Conservation (phyloP, 2,113 vertebrate genomes). For the Ctenodactylus gundi region DNA sequence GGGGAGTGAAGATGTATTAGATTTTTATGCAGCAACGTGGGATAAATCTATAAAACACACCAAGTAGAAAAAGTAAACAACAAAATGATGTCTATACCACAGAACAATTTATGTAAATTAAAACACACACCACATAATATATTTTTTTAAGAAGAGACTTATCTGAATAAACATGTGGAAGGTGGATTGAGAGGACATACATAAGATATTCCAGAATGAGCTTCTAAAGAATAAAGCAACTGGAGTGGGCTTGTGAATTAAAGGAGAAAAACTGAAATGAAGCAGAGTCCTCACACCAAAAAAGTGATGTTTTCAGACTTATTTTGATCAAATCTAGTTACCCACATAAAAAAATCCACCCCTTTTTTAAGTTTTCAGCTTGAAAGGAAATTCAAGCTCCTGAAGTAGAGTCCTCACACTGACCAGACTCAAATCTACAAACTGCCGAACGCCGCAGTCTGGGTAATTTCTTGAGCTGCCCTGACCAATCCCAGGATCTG, state of each 20-base stretch:
- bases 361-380: background rate
- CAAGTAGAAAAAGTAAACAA: slow-evolving; percentile 28
- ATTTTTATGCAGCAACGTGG: slow-evolving; percentile 33
- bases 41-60: slow-evolving; percentile 51
- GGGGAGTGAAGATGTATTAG: slow-evolving; percentile 41
- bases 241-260: background rate
- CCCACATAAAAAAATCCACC: background rate
- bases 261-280: background rate
- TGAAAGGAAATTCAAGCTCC: slow-evolving; percentile 12
- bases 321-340: background rate
- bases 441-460: background rate
- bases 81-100: background rate
- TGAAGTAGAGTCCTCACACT: background rate
- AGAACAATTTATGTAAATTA: slow-evolving; percentile 45
- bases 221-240: background rate
- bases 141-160: slow-evolving; percentile 51
- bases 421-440: background rate
- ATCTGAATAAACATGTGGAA: slow-evolving; percentile 38
- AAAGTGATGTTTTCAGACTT: background rate
- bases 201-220: slow-evolving; percentile 11
- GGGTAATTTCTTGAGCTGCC: background rate
- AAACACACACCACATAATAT: background rate
- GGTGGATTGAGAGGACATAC: background rate
- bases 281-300: background rate
- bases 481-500: background rate